A percentile compares a stretch with the other conserved stretches of the same genome.
Evolutionary conservation across 1,140 invertebrate species (phyloP).

Genomic region (Diorhabda sublineata): DNA sequence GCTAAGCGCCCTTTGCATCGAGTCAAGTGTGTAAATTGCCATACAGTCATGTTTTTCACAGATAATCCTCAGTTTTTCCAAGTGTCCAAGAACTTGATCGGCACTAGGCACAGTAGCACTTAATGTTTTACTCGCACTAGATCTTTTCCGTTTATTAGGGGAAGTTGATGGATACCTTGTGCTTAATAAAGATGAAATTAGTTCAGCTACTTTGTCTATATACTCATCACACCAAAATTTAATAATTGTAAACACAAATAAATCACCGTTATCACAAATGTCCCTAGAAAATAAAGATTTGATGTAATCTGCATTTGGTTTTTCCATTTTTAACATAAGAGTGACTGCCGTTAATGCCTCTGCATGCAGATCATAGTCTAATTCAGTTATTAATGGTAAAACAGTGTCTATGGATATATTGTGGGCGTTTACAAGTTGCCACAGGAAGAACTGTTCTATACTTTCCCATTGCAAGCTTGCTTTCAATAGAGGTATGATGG

Average conservation of each 20-base stretch:
- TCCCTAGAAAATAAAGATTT: constrained; percentile 78
- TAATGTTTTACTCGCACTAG: constrained; percentile 46
- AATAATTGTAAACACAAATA: constrained; percentile 83
- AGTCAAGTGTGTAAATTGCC: constrained; percentile 72
- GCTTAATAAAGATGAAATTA: constrained; percentile 72
- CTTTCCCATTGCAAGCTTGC: constrained; percentile 92
- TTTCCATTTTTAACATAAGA: constrained; percentile 87
- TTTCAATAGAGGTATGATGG: constrained; percentile 66
- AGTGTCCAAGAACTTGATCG: constrained; percentile 83
- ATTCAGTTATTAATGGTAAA: constrained; percentile 81
- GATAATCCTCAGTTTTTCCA: constrained; percentile 83
- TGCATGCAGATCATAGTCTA: constrained; percentile 82
- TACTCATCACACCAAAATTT: constrained; percentile 91
- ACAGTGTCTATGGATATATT: constrained; percentile 87
- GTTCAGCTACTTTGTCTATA: constrained; percentile 83
- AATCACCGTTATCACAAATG: constrained; percentile 65
- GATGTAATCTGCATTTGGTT: constrained; percentile 80
- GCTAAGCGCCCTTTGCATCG: constrained; percentile 84
- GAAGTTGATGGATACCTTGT: constrained; percentile 78
- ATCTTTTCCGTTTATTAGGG: constrained; percentile 85
- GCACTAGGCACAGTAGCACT: constrained; percentile 56
- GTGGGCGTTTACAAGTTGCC: constrained; percentile 91
- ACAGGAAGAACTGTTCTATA: constrained; percentile 93
- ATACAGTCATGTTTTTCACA: constrained; percentile 57
- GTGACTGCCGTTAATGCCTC: constrained; percentile 90